These are phyloP conservation scores for Nephila pilipes DNA, from an alignment of 1,140 invertebrate species.

Conservation along the genomic window DNA sequence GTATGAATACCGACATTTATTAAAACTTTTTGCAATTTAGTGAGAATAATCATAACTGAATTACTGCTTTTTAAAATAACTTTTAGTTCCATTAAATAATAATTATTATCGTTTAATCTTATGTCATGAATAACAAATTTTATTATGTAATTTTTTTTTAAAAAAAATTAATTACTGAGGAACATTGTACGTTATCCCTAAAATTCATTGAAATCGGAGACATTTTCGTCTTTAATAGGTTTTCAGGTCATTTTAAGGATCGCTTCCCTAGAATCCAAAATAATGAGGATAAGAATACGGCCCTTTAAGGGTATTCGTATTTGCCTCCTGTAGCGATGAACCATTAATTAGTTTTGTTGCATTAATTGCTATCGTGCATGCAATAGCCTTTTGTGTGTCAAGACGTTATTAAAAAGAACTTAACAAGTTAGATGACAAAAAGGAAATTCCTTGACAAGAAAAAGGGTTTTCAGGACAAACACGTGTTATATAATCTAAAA, in stretches of 20 bases:
- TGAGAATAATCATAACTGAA: no score
- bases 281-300: slow-evolving; percentile 30
- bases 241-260: slow-evolving; percentile 5
- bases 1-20: no score
- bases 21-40: no score
- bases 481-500: background rate
- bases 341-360: background rate
- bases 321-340: background rate
- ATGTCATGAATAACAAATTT: no score
- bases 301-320: slow-evolving; percentile 9
- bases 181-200: no score
- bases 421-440: background rate
- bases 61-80: no score
- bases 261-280: background rate
- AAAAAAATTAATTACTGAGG: no score
- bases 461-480: background rate
- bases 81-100: no score
- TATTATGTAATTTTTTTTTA: no score
- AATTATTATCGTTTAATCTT: no score
- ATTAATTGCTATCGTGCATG: background rate
- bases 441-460: background rate
- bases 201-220: background rate
- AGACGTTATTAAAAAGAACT: background rate
- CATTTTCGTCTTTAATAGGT: background rate
- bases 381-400: background rate